Base-by-base conservation (phyloP, 2,113 vertebrate genomes). In the Odontesthes bonariensis region DNA sequence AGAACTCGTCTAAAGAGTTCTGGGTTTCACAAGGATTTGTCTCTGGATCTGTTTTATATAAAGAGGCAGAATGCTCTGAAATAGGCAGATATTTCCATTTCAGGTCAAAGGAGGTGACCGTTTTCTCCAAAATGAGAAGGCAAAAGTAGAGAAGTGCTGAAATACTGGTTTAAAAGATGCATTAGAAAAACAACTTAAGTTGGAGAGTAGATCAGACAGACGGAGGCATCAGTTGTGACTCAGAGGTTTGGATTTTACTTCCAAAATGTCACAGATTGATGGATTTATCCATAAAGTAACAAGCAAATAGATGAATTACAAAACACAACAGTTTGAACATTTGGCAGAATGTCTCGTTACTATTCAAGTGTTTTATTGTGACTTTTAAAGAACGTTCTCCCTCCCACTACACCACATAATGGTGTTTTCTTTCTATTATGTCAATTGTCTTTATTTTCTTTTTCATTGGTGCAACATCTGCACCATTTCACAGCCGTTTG, bases 11-110 rank as follows among this genome's bases (percentile, higher is more conserved):
- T 42, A 60, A 69, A 84, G 83, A 82, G 72, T 79, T 77, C n/a
- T 27, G 44, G 66, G 69, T 84, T 89, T 82, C 71, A 66, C 56
- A 47, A 63, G 88, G 88, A 89, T 91, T 88, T 89, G 88, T 86
- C 82, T 90, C 71, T 20, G 69, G 85, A 86, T 89, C 62, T 12
- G 9, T 65, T 57, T 78, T 70, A 88, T 73, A 90, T 79, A 77
- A n/a, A 65, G 14, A 69, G 83, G 85, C 75, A 77, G 63, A 55
- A 77, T 42, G 68, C 72, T 74, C 9, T 5, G 60, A 77, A 91
- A 85, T 27, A 69, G 83, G 70, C 69, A 68, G 72, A 92, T 80
- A 69, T 80, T 72, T 75, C 65, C 40, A 59, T 42, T 58, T 81
- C 64, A 47, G 59, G 67, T 85, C 77, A 81, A 84, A 75, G 5